A percentile compares a stretch with the other conserved stretches of the same genome.
phyloP scores from a whole-genome alignment of 2,113 vertebrate species.

The Arothron firmamentum region DNA sequence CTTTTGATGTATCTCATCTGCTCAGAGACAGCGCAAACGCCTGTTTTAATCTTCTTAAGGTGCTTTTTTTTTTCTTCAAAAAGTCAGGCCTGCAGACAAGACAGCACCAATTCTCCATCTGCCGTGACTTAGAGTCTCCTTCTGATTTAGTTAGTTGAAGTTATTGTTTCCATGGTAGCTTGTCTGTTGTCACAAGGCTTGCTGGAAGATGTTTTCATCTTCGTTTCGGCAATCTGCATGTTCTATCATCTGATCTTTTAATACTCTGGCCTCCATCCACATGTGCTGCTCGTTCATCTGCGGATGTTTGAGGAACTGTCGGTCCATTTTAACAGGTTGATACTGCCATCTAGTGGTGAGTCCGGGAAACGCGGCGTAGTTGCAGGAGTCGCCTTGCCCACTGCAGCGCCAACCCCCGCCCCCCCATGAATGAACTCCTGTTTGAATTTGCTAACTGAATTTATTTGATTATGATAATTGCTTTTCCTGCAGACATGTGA shows the following conservation, averaged over 20 bases:
- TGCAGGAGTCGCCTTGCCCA: conserved; percentile 33
- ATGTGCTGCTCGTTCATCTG: neutral
- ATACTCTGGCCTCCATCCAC: neutral
- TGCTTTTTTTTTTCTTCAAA: too few species aligned
- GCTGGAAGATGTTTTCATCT: neutral
- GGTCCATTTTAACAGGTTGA: neutral
- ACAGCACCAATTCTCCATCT: too few species aligned
- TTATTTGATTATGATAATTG: conserved; percentile 1
- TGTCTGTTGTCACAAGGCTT: too few species aligned
- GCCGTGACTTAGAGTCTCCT: too few species aligned
- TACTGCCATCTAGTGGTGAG: conserved; percentile 50
- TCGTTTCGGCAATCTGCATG: neutral
- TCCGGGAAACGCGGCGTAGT: neutral
- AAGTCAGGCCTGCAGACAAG: too few species aligned
- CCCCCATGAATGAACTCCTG: too few species aligned
- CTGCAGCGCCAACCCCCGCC: neutral
- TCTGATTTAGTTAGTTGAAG: too few species aligned
- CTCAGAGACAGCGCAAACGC: too few species aligned
- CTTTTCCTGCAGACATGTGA: neutral
- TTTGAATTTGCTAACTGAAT: neutral
- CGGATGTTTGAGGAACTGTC: too few species aligned
- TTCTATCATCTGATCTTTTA: neutral
- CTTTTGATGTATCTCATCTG: too few species aligned
- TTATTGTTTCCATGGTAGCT: too few species aligned
- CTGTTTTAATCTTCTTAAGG: too few species aligned